These are phyloP conservation scores for Hyalella azteca DNA, from an alignment of 2,888 invertebrate genomes.

Conservation along the genomic window DNA sequence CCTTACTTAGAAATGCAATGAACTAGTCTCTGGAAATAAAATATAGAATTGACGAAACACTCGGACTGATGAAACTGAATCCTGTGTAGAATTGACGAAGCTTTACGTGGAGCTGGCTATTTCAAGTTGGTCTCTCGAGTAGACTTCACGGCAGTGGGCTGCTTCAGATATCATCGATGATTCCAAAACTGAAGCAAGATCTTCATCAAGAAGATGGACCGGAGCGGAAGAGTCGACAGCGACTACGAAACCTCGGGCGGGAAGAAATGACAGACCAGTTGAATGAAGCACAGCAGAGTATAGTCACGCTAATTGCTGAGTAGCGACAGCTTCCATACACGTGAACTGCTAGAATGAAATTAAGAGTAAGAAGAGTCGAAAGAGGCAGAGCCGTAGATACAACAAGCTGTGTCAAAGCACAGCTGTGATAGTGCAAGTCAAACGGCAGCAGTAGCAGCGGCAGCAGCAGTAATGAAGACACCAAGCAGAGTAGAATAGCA, in stretches of 20 bases:
- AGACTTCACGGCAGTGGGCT: no score
- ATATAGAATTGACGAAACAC: background rate
- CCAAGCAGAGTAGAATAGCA: constrained; percentile 36
- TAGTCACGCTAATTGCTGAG: constrained; percentile 1
- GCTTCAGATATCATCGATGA: no score
- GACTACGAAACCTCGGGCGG: background rate
- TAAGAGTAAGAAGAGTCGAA: constrained; percentile 12
- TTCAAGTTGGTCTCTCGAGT: no score
- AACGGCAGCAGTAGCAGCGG: constrained; percentile 1
- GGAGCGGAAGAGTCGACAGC: constrained; percentile 1
- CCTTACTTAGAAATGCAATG: background rate
- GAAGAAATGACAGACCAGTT: background rate
- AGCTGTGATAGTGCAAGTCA: constrained; percentile 14
- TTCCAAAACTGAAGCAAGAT: background rate
- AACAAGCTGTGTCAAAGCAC: constrained; percentile 21
- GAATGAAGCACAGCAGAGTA: no score
- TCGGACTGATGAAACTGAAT: background rate
- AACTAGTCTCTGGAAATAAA: background rate
- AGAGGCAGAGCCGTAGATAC: background rate
- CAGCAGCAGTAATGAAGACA: constrained; percentile 33
- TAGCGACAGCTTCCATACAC: background rate
- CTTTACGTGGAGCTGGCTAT: background rate
- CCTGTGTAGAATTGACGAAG: background rate
- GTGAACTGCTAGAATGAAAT: background rate
- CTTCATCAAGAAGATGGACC: background rate